These are phyloP conservation scores for Lasioglossum zephyrum DNA, from an alignment of 2,888 invertebrate genomes.

Conservation along the genomic window DNA sequence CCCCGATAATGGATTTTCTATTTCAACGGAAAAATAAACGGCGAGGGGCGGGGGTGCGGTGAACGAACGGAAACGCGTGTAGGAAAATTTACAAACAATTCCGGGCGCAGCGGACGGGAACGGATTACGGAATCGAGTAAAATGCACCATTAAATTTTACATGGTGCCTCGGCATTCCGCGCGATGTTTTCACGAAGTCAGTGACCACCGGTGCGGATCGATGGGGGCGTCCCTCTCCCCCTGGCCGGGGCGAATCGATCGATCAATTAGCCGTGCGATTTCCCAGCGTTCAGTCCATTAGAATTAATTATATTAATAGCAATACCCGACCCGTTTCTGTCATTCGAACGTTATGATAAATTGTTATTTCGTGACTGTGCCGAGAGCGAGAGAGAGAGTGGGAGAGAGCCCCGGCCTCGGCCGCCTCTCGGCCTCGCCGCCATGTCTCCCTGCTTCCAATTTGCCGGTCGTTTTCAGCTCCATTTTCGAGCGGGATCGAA, in stretches of 20 bases:
- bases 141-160: slow-evolving; percentile 12
- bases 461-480: slow-evolving; percentile 56
- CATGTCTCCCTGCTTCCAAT: slow-evolving; percentile 37
- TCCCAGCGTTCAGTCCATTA: slow-evolving; percentile 60
- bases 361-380: slow-evolving; percentile 58
- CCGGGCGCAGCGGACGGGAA: neutral
- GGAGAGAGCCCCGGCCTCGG: neutral
- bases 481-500: slow-evolving; percentile 52
- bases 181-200: neutral
- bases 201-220: neutral
- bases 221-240: neutral
- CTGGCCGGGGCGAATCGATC: slow-evolving; percentile 52
- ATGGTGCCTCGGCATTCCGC: neutral
- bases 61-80: neutral
- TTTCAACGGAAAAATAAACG: neutral
- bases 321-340: slow-evolving; percentile 59
- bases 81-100: slow-evolving; percentile 1
- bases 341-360: slow-evolving; percentile 60
- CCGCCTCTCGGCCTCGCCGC: slow-evolving; percentile 3
- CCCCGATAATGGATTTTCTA: neutral
- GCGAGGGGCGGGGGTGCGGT: neutral
- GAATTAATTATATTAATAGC: slow-evolving; percentile 68
- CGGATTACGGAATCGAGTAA: slow-evolving; percentile 2
- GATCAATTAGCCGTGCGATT: slow-evolving; percentile 61
- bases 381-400: neutral